Evolutionary conservation across 1,140 invertebrate species (phyloP), one percentile per base, ranked within the genome.

Genomic region (Drosophila nigromelanica): DNA sequence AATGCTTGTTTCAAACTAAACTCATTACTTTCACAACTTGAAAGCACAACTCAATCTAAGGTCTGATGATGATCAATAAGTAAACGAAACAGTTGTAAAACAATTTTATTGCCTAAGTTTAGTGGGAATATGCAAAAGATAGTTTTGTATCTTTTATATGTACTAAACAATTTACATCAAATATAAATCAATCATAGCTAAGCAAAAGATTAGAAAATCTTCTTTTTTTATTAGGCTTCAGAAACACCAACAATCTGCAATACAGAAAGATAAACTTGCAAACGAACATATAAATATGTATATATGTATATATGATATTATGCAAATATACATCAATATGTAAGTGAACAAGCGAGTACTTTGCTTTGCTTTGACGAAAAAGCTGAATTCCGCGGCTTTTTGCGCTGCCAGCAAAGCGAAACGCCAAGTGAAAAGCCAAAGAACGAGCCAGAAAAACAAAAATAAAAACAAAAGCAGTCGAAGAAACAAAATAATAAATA

Each of bases 401-500:
- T 76, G 67, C 75, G 76, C 56, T 76, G 81, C 77, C 81, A 85
- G 74, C 81, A 85, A 83, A 80, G 76, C 80, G 75, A 83, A 80
- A 85, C 78, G 78, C 50, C 74, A 85, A 85, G 42, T 76, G 73
- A 64, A 82, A 73, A 83, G 70, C 60, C 81, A 68, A 64, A 66
- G 71, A 55, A 75, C 50, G 63, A 66, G 27, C 45, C 59, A 43
- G 48, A 55, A 56, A 35, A 5, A 54, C 10, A 54, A 40, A 59
- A 27, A 42, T 11, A 61, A 48, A 61, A 37, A 35, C 4, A 48
- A 47, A 33, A 42, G 47, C 11, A 58, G 24, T 30, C 18, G 15
- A 18, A 45, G n/a, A 35, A 43, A 43, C 27, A 43, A 59, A 59
- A 71, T 56, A 71, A 71, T 66, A 71, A 50, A 71, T 56, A 71